Base-by-base conservation (phyloP, 1,140 invertebrate species). In the Pomphorhynchus laevis region DNA sequence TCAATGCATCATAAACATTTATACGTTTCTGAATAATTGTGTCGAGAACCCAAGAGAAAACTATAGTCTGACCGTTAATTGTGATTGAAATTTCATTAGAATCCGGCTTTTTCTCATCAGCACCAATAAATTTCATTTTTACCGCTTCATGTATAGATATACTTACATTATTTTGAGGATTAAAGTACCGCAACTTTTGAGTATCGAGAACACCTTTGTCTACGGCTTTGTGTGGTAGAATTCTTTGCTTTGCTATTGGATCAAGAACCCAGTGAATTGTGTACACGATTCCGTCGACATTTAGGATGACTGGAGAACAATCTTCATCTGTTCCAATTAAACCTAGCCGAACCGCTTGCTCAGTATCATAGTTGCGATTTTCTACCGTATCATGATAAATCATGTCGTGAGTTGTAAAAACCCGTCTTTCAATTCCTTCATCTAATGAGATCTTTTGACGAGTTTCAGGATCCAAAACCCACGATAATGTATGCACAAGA, bases 61-160 rank as follows among this genome's bases (percentile, higher is more conserved):
- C 18, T 20, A 20, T 39, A 43, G 22, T 14, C 8, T 1, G 1
- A 6, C 21, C 12, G 6, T 37, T 18, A 16, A 43, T 39, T 23
- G 5, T 14, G 4, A 27, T 38, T 5, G 32, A 22, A 18, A 38
- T 35, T 20, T 43, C 34, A 31, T 38, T 25, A 4, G 38, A 20
- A 32, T 43, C 38, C 3, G 34, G 29, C 16, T 38, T 22, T 12
- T 43, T 21, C 18, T 43, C 41, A 18, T 27, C 32, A 8, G 41
- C 37, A 20, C 36, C 37, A 22, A 43, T 43, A 14, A 43, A 22
- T 21, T 39, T 39, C 31, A 38, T 23, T 9, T 43, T 24, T n/a
- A 43, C 24, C 9, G 41, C 41, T 27, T 43, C 41, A 14, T 43
- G 36, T 8, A 43, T 34, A 4, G 36, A 39, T 25, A 43, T 38